Percentiles rank a stretch among this genome's conserved stretches.
phyloP scores from a whole-genome alignment of 1,140 invertebrate species.

The Eurosta solidaginis region DNA sequence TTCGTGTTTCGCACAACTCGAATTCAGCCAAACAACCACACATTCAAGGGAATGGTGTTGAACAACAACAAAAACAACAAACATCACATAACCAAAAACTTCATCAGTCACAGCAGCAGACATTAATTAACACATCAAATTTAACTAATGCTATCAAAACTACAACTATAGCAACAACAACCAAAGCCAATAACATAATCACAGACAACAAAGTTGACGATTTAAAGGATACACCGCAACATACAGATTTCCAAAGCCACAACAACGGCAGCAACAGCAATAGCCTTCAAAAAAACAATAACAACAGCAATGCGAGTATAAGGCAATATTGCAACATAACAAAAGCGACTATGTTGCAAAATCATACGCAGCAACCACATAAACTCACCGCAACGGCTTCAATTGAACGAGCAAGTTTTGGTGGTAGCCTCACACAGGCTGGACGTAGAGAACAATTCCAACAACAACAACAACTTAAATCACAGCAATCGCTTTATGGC shows the following conservation, averaged over 20 bases:
- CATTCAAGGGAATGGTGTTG: constrained; percentile 22
- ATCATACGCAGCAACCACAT: constrained; percentile 34
- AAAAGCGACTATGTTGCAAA: not conserved
- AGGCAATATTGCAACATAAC: constrained; percentile 34
- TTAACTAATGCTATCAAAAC: constrained; percentile 1
- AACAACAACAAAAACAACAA: constrained; percentile 26
- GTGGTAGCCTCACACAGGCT: not conserved
- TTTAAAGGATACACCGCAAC: not conserved
- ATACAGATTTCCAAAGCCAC: not conserved
- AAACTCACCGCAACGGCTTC: constrained; percentile 52
- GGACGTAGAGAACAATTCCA: constrained; percentile 20
- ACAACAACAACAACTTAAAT: constrained; percentile 15
- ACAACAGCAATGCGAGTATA: not conserved
- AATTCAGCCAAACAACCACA: constrained; percentile 44
- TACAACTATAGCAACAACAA: constrained; percentile 33
- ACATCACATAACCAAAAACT: constrained; percentile 21
- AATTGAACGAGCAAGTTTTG: constrained; percentile 39
- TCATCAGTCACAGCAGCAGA: constrained; percentile 36
- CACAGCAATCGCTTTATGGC: constrained; percentile 50
- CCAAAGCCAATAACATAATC: constrained; percentile 34
- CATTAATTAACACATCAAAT: constrained; percentile 34
- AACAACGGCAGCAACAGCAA: not conserved
- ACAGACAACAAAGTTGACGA: not conserved
- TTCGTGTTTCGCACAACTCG: constrained; percentile 54
- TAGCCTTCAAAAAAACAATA: not conserved